Conservation (phyloP, 2,113 vertebrate species). For the Nipponia nippon region DNA sequence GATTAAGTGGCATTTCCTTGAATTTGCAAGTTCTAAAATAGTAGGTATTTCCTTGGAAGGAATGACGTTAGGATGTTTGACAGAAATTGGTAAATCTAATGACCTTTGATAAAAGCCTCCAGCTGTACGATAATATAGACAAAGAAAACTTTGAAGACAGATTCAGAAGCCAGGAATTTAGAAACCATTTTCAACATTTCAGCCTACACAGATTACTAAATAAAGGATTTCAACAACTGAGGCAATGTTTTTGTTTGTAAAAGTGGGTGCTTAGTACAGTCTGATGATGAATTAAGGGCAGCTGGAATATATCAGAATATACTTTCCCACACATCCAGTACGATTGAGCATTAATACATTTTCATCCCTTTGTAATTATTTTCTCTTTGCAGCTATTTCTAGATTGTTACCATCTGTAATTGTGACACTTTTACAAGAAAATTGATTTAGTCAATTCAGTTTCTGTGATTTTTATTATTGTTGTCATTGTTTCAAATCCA, state of each 20-base stretch:
- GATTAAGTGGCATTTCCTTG: slow-evolving; percentile 36
- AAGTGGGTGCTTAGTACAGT: slow-evolving; percentile 48
- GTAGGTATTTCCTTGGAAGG: slow-evolving; percentile 52
- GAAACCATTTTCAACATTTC: slow-evolving; percentile 50
- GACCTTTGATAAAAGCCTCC: slow-evolving; percentile 67
- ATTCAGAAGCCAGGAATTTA: slow-evolving; percentile 55
- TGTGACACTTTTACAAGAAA: slow-evolving; percentile 69
- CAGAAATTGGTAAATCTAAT: slow-evolving; percentile 43
- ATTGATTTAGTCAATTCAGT: slow-evolving; percentile 49
- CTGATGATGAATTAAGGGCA: slow-evolving; percentile 67
- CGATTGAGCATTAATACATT: slow-evolving; percentile 55
- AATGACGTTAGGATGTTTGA: slow-evolving; percentile 33
- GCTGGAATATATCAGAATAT: slow-evolving; percentile 54
- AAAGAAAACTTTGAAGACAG: slow-evolving; percentile 42
- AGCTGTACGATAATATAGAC: slow-evolving; percentile 51
- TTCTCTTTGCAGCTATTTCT: slow-evolving; percentile 68
- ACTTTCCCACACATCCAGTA: slow-evolving; percentile 58
- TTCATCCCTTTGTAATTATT: slow-evolving; percentile 70
- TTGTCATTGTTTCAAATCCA: slow-evolving; percentile 68
- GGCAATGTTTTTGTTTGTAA: slow-evolving; percentile 55
- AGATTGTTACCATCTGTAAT: slow-evolving; percentile 75
- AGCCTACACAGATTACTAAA: slow-evolving; percentile 40
- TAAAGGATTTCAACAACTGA: slow-evolving; percentile 53
- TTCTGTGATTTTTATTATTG: slow-evolving; percentile 61
- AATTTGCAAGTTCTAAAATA: slow-evolving; percentile 41